Evolutionary conservation across 2,797 vertebrate genomes (phyloP), one percentile per base, ranked within the genome.

Genomic region (Corythornis leucogaster): DNA sequence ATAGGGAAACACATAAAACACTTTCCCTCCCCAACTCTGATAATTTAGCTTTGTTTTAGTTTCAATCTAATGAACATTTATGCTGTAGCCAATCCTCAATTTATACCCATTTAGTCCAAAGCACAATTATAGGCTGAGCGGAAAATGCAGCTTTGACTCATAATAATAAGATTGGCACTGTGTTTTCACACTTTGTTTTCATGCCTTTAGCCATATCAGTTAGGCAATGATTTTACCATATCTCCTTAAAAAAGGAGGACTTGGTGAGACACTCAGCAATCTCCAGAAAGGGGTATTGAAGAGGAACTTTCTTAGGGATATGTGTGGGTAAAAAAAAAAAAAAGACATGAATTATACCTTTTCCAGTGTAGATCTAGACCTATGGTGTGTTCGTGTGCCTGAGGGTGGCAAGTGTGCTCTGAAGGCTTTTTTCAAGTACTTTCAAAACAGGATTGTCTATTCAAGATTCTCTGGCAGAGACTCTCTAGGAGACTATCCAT

Each of bases 31-130:
- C 83, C 42, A 70, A 70, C 88, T 89, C 77, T 89, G 80, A 91
- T 92, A 87, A 90, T 94, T 95, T 71, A 93, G 91, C 80, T 93
- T 96, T 95, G 91, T 94, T 96, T 95, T 85, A 95, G 71, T 93
- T 92, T 93, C 93, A 92, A 82, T 73, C 54, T 94, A 96, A 95
- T 91, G 94, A 95, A 90, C 90, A 85, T 89, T 92, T 92, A 92
- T 85, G 84, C 78, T 91, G 80, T 75, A 88, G 88, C 96, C 94
- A 93, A 75, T 91, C 91, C 88, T 83, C 92, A 92, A 90, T 95
- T 95, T 90, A 91, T 95, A 92, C 79, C 87, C 83, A 92, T 91
- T 78, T 90, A 94, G 90, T 94, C 88, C 84, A 90, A 89, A 94
- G 86, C 30, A 89, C 79, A 88, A 93, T 93, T 95, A 85, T 59